A percentile compares a stretch with the other conserved stretches of the same genome.
These are phyloP conservation scores for Dryobates pubescens DNA, from an alignment of 2,797 vertebrate species.

Conservation along the genomic window DNA sequence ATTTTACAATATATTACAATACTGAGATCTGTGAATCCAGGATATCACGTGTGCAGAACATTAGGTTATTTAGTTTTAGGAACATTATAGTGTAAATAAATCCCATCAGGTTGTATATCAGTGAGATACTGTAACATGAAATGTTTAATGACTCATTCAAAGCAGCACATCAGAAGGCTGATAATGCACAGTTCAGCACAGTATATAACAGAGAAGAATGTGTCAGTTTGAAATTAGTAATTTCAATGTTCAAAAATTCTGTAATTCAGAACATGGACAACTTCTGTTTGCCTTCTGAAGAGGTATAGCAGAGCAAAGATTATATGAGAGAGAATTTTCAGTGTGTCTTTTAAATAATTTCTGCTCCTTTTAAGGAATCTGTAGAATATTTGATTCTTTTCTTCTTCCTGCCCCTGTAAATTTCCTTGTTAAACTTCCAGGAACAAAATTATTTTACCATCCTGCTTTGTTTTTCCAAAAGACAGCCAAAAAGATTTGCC, in stretches of 20 bases:
- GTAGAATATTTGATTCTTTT: not conserved
- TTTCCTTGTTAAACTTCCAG: not conserved
- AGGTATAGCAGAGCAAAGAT: not conserved
- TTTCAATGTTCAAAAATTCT: constrained; percentile 16
- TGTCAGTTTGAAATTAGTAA: not conserved
- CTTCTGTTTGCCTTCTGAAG: not conserved
- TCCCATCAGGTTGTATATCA: not conserved
- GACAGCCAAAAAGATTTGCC: not conserved
- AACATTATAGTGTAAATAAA: not conserved
- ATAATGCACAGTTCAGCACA: constrained; percentile 36
- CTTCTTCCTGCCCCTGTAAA: not conserved
- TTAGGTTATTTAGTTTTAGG: not conserved
- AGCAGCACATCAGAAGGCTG: not conserved
- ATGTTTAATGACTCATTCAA: not conserved
- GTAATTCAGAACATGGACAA: not conserved
- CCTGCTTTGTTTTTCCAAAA: not conserved
- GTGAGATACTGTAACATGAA: not conserved
- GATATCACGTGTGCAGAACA: not conserved
- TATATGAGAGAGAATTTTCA: not conserved
- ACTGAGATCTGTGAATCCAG: not conserved
- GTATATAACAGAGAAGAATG: not conserved
- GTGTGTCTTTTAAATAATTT: not conserved
- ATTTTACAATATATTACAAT: not conserved
- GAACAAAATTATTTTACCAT: not conserved
- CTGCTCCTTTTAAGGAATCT: not conserved